A percentile compares a stretch with the other conserved stretches of the same genome.
Evolutionary conservation across 2,888 invertebrate genomes (phyloP).

Genomic region (Diaperis boleti): DNA sequence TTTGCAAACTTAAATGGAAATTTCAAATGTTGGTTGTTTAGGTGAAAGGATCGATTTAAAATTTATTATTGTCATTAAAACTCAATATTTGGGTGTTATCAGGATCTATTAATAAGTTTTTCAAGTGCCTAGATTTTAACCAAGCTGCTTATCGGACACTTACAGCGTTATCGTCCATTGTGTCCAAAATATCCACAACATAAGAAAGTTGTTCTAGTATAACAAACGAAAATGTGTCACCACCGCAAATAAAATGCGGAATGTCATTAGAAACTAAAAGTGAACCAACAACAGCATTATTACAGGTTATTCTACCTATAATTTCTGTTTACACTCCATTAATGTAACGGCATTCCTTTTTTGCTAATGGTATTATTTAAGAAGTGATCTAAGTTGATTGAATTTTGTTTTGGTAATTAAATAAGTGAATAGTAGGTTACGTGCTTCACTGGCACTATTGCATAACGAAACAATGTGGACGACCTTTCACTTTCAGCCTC

Average conservation of each 20-base stretch:
- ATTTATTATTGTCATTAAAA: too few species aligned
- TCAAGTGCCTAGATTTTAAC: neutral
- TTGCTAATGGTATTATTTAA: slow-evolving; percentile 21
- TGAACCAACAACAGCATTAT: slow-evolving; percentile 20
- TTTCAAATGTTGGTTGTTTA: too few species aligned
- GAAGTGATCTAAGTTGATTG: slow-evolving; percentile 37
- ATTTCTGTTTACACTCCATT: slow-evolving; percentile 29
- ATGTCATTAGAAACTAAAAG: slow-evolving; percentile 32
- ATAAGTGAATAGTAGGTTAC: slow-evolving; percentile 39
- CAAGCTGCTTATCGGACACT: neutral
- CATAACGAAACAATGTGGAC: slow-evolving; percentile 39
- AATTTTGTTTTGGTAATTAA: slow-evolving; percentile 37
- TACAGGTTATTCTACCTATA: slow-evolving; percentile 24
- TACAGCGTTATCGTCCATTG: slow-evolving; percentile 10
- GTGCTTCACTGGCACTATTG: slow-evolving; percentile 39
- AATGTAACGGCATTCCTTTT: slow-evolving; percentile 30
- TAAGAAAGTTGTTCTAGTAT: slow-evolving; percentile 1
- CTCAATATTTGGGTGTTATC: neutral
- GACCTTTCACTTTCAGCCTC: slow-evolving; percentile 45
- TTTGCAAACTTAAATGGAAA: too few species aligned
- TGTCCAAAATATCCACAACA: slow-evolving; percentile 5
- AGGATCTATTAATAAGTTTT: neutral
- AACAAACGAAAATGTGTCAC: slow-evolving; percentile 17
- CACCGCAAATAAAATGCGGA: slow-evolving; percentile 20
- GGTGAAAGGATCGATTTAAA: too few species aligned